Evolutionary conservation across 1,140 invertebrate genomes (phyloP), one percentile per base, ranked within the genome.

Genomic region (Theocolax elegans): DNA sequence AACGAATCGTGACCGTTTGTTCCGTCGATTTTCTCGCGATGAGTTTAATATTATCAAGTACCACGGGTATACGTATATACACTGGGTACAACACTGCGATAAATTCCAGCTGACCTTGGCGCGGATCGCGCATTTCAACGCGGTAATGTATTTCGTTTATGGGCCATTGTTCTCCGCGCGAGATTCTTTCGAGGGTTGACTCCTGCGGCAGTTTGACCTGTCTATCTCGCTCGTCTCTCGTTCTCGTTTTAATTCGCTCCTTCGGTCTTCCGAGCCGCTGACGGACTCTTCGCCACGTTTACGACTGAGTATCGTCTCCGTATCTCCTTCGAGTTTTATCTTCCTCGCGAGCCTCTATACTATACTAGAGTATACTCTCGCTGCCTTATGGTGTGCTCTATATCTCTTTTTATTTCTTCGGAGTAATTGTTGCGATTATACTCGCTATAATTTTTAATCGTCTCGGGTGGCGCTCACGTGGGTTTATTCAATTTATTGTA

Each of bases 151-250:
- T 23, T 6, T 66, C 51, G 40, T 59, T 49, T 49, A 59, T 35
- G 54, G 44, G 7, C 42, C 66, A 67, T 67, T 67, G 54, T 67
- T 67, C 65, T 12, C 23, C n/a, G n/a, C n/a, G n/a, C n/a, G n/a
- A n/a, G n/a, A n/a, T n/a, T n/a, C n/a, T n/a, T n/a, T n/a, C n/a
- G n/a, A n/a, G n/a, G n/a, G n/a, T 21, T 4, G 27, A 40, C 49
- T 66, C 10, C 27, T 46, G 44, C 19, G n/a, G 15, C 56, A 25
- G 53, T 67, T 48, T 71, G 62, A 40, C 31, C 48, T 53, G 35
- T 72, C 64, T 62, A 15, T 35, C 3, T 72, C 49, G 44, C 51
- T 72, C 66, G 23, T 42, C 38, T 46, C 35, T 51, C 51, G 72
- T 66, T 69, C 62, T 72, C 6, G 31, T 7, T 49, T 67, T 66